A percentile compares a stretch with the other conserved stretches of the same genome.
These are phyloP conservation scores for Lycaon pictus DNA, from an alignment of 2,113 vertebrate species.

Conservation along the genomic window DNA sequence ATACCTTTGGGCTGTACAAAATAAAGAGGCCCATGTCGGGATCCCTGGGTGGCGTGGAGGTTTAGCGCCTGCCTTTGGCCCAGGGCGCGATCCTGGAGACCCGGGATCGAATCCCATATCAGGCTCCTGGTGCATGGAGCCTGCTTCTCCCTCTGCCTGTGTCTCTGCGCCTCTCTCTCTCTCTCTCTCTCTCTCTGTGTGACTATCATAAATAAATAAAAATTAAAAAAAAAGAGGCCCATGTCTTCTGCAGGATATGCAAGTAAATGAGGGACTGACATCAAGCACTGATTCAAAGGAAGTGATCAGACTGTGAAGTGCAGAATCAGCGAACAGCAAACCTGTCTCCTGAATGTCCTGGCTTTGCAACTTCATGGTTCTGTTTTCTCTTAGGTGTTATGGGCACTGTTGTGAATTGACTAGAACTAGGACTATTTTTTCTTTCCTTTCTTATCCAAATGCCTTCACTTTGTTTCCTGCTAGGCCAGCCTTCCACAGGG, in stretches of 20 bases:
- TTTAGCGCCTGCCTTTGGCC: too few species aligned
- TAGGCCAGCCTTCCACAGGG: constrained; percentile 69
- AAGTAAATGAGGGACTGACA: background rate
- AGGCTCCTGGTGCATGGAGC: too few species aligned
- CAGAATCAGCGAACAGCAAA: background rate
- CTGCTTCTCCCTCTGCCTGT: too few species aligned
- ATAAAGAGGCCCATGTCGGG: background rate
- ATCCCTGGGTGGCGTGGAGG: too few species aligned
- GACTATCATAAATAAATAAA: too few species aligned
- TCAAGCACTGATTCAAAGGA: background rate
- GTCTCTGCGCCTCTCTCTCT: too few species aligned
- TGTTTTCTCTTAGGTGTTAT: background rate
- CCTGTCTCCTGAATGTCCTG: background rate
- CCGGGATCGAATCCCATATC: too few species aligned
- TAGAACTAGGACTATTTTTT: background rate
- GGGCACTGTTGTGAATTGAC: background rate
- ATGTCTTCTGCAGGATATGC: background rate
- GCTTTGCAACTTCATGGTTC: background rate
- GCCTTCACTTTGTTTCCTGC: background rate
- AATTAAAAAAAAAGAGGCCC: background rate
- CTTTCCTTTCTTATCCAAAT: constrained; percentile 5
- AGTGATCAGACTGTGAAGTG: background rate
- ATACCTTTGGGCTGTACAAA: background rate
- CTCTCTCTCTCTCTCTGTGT: too few species aligned
- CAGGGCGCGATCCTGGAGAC: too few species aligned